These are phyloP conservation scores for Eilema griseolum DNA, from an alignment of 2,888 invertebrate species.

Conservation along the genomic window DNA sequence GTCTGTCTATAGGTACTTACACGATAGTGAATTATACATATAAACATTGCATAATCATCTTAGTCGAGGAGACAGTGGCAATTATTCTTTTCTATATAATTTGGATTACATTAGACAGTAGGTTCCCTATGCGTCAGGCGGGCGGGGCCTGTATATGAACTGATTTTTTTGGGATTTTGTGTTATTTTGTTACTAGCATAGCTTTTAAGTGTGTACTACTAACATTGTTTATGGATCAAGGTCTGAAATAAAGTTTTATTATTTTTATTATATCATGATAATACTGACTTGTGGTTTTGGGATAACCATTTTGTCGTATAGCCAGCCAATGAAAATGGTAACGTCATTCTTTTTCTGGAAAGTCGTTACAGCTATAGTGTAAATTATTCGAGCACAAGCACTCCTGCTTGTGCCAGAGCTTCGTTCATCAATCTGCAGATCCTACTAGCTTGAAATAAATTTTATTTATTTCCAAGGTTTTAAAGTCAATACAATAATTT, in stretches of 20 bases:
- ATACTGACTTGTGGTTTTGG: background rate
- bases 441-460: background rate
- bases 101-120: background rate
- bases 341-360: background rate
- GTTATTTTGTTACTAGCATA: too few relatives aligned
- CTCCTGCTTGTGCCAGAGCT: background rate
- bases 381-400: background rate
- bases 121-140: too few relatives aligned
- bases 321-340: background rate
- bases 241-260: too few relatives aligned
- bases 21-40: slow-evolving; percentile 25
- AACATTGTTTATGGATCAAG: too few relatives aligned
- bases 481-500: too few relatives aligned
- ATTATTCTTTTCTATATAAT: background rate
- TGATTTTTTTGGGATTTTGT: too few relatives aligned
- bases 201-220: too few relatives aligned
- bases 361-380: background rate
- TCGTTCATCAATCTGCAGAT: background rate
- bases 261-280: too few relatives aligned
- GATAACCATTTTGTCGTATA: background rate
- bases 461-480: too few relatives aligned
- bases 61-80: slow-evolving; percentile 8
- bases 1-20: slow-evolving; percentile 52
- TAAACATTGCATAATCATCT: slow-evolving; percentile 18
- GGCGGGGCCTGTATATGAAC: too few relatives aligned